These are phyloP conservation scores for Danio rerio DNA, from an alignment of 2,113 vertebrate species.

Conservation along the genomic window DNA sequence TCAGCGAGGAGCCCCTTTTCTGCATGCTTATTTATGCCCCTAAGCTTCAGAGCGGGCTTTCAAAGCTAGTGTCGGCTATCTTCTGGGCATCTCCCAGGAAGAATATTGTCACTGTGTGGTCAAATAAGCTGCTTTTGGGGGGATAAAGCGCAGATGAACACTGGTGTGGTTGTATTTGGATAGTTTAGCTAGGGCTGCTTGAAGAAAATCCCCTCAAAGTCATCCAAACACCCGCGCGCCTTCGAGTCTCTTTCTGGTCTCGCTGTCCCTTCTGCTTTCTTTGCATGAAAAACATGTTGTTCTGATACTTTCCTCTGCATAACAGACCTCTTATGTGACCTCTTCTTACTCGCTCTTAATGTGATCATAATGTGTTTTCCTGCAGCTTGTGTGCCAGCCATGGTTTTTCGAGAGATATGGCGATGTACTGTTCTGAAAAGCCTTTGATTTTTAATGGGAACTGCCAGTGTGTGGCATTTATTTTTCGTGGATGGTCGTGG, in stretches of 20 bases:
- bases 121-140: constrained; percentile 66
- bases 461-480: constrained; percentile 44
- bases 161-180: constrained; percentile 77
- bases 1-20: constrained; percentile 58
- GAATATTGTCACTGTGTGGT: constrained; percentile 77
- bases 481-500: constrained; percentile 23
- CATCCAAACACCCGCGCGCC: constrained; percentile 67
- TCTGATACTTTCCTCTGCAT: constrained; percentile 31
- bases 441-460: constrained; percentile 49
- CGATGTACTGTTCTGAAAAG: constrained; percentile 25
- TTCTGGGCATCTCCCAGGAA: constrained; percentile 68
- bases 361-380: constrained; percentile 39
- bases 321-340: constrained; percentile 19
- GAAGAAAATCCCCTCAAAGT: constrained; percentile 71
- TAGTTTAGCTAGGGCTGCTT: constrained; percentile 68
- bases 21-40: constrained; percentile 55
- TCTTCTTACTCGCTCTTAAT: constrained; percentile 7
- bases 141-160: constrained; percentile 71
- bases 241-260: constrained; percentile 63
- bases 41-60: constrained; percentile 71
- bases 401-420: constrained; percentile 18
- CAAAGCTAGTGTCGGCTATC: constrained; percentile 69
- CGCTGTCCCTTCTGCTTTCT: constrained; percentile 18
- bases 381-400: constrained; percentile 43
- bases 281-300: constrained; percentile 46